These are phyloP conservation scores for Lamellibrachia satsuma DNA, from an alignment of 2,888 invertebrate genomes.

Conservation along the genomic window DNA sequence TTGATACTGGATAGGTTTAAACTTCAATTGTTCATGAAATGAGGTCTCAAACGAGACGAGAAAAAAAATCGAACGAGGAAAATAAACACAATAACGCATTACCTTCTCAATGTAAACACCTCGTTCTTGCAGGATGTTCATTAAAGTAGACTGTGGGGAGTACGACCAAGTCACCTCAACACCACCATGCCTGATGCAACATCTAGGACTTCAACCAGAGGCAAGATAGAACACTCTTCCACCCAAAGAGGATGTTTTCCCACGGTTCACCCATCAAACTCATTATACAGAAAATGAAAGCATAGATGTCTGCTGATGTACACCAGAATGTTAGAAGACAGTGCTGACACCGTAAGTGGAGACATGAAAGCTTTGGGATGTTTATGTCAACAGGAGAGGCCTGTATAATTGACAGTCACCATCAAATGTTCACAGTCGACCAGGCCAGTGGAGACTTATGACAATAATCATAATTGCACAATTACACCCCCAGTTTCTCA, in stretches of 20 bases:
- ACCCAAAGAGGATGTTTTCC: background rate
- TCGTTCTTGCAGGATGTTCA: too few relatives aligned
- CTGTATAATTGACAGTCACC: background rate
- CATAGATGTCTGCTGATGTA: background rate
- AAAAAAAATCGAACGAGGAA: too few relatives aligned
- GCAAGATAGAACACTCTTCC: background rate
- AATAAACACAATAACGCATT: too few relatives aligned
- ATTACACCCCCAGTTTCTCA: background rate
- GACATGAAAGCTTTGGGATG: background rate
- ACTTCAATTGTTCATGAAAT: too few relatives aligned
- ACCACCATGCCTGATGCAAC: background rate
- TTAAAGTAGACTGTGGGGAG: background rate
- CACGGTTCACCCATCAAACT: background rate
- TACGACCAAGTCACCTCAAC: background rate
- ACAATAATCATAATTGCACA: background rate
- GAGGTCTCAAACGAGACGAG: too few relatives aligned
- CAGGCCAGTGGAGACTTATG: background rate
- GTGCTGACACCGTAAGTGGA: background rate
- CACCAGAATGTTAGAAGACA: background rate
- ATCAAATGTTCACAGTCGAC: background rate
- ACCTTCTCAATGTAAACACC: too few relatives aligned
- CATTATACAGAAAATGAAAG: background rate
- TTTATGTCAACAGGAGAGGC: background rate
- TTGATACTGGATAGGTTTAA: too few relatives aligned
- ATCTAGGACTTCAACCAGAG: background rate